Base-by-base conservation (phyloP, 2,797 vertebrate genomes). In the Aselliscus stoliczkanus region DNA sequence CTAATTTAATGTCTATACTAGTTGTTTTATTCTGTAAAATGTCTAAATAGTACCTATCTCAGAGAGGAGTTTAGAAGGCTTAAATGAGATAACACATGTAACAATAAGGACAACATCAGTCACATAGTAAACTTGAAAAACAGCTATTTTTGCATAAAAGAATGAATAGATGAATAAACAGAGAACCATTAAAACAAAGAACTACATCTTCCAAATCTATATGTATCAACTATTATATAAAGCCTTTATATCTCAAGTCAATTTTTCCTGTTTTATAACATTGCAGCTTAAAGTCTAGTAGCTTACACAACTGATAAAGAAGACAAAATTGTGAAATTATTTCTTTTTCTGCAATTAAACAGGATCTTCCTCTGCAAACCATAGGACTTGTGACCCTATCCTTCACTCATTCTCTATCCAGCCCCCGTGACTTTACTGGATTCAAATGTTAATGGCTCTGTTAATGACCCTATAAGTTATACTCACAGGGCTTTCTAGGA, bases 371-470 rank as follows among this genome's bases (percentile, higher is more conserved):
- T 84, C 52, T 83, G 31, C 25, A 96, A 88, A 87, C 7, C 20
- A 95, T 21, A 80, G n/a, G 9, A 39, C 12, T 77, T 80, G 15
- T 80, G 47, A 96, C n/a, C 73, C 62, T 95, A 60, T 82, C n/a
- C 31, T 50, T 86, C 15, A 39, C 60, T 47, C n/a, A 23, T 34
- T 69, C 17, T 58, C 42, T 89, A 18, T 44, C 31, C 8, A 93
- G 37, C 47, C 11, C 9, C 42, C 31, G 25, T 39, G 80, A 1
- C 14, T 96, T 79, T 95, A 5, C 87, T 93, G 91, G 34, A 54
- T 95, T 91, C 91, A 97, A 95, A 97, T 52, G 42, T 93, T 93
- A 94, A 96, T 81, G 79, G 14, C 31, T 97, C 69, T 80, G 11
- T 21, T 88, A 96, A 94, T 83, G 69, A 64, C 21, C 34, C 54